Base-by-base conservation (phyloP, 2,797 vertebrate species). In the Coranthus polyacanthus region DNA sequence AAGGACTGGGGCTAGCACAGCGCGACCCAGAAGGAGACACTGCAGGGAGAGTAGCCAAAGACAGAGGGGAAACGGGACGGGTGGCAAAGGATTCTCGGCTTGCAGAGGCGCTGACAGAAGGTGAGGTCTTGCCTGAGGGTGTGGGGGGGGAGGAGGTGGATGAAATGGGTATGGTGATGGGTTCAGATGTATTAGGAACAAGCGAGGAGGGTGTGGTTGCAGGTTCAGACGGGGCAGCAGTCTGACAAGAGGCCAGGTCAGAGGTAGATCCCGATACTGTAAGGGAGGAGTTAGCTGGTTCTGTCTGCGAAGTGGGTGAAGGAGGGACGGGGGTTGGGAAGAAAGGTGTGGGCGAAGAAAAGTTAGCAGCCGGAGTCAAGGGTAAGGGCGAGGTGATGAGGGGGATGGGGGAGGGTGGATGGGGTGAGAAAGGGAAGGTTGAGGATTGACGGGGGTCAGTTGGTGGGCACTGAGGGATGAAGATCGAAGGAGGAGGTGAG, bases 381-480 rank as follows among this genome's bases (percentile, higher is more conserved):
- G 88, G 87, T 68, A 87, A 61, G 43, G 90, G 91, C 36, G 91
- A 90, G 5, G 88, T 92, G 64, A 92, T 90, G 39, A 87, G 68
- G 12, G 89, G 89, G 45, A 92, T 88, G 0, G 84, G 90, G 6
- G 89, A 89, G 47, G 82, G 63, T 1, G 81, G 66, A 39, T 66
- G 72, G 13, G 86, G 73, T 0, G 75, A 84, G 56, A 76, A 82
- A 44, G 87, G 78, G 32, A 62, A 64, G 29, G 51, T 13, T 10
- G 61, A 37, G 10, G 68, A 71, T n/a, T 74, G 77, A 55, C 12
- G 52, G 16, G 78, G 45, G 42, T 81, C 72, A 46, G 60, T 20
- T n/a, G 37, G 18, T 17, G 60, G 4, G 52, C 38, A 54, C 24
- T 34, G 82, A 49, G 29, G 42, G 6, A n/a, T 4, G 36, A 41